Percentiles rank a stretch among this genome's conserved stretches.
These are phyloP conservation scores for Monomorium pharaonis DNA, from an alignment of 1,140 invertebrate species.

Conservation along the genomic window DNA sequence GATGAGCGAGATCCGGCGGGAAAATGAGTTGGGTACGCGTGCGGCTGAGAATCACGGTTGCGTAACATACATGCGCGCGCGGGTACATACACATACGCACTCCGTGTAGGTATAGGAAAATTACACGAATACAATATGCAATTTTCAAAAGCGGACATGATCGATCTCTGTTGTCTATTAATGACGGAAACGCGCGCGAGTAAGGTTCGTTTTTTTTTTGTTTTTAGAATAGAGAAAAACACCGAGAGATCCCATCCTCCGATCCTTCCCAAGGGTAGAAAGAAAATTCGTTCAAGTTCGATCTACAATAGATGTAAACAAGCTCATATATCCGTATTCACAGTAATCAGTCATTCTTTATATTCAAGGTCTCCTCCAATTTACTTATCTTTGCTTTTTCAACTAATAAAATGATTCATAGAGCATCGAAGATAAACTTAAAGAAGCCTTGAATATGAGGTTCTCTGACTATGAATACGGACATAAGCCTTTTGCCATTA, in stretches of 20 bases:
- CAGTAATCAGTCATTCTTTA: no score
- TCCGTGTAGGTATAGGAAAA: background rate
- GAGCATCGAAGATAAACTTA: no score
- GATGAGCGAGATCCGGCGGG: conserved; percentile 48
- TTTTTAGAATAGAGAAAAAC: background rate
- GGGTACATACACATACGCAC: background rate
- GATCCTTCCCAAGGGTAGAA: background rate
- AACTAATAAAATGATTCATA: no score
- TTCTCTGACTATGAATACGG: no score
- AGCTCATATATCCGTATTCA: no score
- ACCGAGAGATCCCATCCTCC: background rate
- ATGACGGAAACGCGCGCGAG: background rate
- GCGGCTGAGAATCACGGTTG: background rate
- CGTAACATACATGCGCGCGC: background rate
- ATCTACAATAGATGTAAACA: no score
- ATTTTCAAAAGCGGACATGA: background rate
- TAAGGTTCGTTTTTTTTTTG: background rate
- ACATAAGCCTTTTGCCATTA: no score
- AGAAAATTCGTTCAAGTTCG: background rate
- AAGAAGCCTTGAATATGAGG: no score
- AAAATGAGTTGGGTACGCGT: background rate
- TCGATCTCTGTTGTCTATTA: background rate
- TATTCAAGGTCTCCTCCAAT: no score
- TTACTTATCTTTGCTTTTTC: no score
- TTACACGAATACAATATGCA: background rate